These are phyloP conservation scores for Rhabdomys dilectus DNA, from an alignment of 2,113 vertebrate genomes.

Conservation along the genomic window DNA sequence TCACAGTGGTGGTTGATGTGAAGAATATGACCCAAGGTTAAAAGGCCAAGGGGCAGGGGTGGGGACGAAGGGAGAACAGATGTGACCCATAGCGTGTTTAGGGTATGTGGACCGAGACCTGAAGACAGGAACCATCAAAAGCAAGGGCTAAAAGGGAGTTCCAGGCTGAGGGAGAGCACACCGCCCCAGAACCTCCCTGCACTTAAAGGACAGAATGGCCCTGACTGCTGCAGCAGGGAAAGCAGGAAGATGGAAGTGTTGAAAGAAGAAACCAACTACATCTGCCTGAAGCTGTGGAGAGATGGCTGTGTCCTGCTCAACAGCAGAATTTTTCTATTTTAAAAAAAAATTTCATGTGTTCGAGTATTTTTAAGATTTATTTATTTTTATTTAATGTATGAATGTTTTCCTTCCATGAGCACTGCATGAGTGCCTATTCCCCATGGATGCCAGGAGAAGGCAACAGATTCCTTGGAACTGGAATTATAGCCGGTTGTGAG, in stretches of 20 bases:
- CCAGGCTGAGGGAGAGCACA: background rate
- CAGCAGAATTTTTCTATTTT: background rate
- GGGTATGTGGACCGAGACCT: background rate
- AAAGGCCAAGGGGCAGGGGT: background rate
- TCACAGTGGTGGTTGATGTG: background rate
- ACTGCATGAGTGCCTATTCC: too few relatives aligned
- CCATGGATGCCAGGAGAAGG: background rate
- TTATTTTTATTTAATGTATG: background rate
- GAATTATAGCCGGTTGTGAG: background rate
- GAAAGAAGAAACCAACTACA: background rate
- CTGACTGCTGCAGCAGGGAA: background rate
- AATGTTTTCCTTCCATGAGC: background rate
- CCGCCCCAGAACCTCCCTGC: background rate
- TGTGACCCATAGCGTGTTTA: background rate
- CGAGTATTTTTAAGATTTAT: background rate
- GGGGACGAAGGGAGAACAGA: background rate
- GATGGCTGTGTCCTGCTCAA: background rate
- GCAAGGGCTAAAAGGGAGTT: background rate
- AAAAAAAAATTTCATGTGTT: background rate
- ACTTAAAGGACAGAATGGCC: background rate
- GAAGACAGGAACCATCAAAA: background rate
- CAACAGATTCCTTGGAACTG: background rate
- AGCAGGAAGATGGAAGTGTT: background rate
- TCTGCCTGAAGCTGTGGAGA: background rate
- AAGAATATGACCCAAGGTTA: background rate